Base-by-base conservation (phyloP, 2,797 vertebrate species). In the Podargus strigoides region DNA sequence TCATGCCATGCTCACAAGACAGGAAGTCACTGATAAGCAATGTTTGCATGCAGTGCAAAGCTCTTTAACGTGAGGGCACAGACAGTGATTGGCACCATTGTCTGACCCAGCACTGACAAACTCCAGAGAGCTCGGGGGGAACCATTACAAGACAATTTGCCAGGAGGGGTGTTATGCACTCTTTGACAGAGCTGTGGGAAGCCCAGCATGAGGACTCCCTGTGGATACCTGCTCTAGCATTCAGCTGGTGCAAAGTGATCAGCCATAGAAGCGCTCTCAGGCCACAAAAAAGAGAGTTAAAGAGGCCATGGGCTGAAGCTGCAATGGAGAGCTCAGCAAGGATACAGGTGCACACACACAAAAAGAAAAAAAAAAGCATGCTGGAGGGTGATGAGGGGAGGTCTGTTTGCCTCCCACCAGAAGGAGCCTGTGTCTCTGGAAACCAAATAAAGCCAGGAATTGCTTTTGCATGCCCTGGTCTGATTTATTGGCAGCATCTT, bases 21-120 rank as follows among this genome's bases (percentile, higher is more conserved):
- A 22, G 95, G 82, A 91, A 96, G 93, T 32, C 11, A 0, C 68
- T 36, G 96, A 97, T 97, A 97, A 96, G 90, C 39, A 44, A 50
- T 76, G 83, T 93, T 96, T 89, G 59, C 4, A 6, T 2, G 21
- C 50, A 91, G 93, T 34, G 64, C 74, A 95, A 89, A 93, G 62
- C 37, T 55, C 63, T 79, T 59, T 9, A 82, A 82, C 0, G 0
- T 56, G 72, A 75, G 79, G 73, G 79, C 55, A 80, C 0, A 0
- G 47, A 20, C 68, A 42, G 53, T 12, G 36, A 26, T 55, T 85
- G 93, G 67, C 86, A 96, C 46, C 41, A 15, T 7, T n/a, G 58
- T 24, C 85, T 55, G 76, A 67, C 27, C 62, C 82, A 79, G 39
- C 79, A 69, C 30, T 39, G 66, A 85, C 5, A 47, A 85, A 53